Conservation (phyloP, 2,888 invertebrate species). For the Cataglyphis altisquamis region DNA sequence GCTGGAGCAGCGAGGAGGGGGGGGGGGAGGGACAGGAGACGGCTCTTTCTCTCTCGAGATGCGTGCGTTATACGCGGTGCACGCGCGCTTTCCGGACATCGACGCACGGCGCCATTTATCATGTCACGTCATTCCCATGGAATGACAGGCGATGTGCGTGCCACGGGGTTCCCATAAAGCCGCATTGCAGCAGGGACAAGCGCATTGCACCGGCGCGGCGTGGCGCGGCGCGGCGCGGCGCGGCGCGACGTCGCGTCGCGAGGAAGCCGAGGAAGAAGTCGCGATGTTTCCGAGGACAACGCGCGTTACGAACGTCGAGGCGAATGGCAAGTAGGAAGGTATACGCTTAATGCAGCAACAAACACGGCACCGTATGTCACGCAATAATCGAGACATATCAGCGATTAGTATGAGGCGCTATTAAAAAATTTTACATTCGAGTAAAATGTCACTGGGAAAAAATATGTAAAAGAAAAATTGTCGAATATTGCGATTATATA, state of each 20-base stretch:
- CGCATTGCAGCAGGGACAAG: conserved; percentile 19
- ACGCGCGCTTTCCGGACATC: conserved; percentile 35
- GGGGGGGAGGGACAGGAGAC: too few relatives aligned
- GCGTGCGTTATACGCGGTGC: conserved; percentile 14
- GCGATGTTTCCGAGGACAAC: neutral
- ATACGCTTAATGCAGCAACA: conserved; percentile 24
- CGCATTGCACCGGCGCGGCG: neutral
- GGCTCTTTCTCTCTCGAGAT: neutral
- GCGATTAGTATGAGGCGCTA: conserved; percentile 18
- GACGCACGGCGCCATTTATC: conserved; percentile 56
- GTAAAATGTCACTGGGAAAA: neutral
- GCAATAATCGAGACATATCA: neutral
- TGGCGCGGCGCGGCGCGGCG: conserved; percentile 15
- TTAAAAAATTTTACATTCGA: conserved; percentile 3
- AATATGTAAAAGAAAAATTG: neutral
- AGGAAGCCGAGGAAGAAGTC: neutral
- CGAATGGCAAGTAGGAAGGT: conserved; percentile 16
- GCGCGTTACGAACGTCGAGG: neutral
- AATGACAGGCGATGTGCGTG: conserved; percentile 61
- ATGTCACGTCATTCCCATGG: conserved; percentile 69
- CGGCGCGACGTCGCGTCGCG: neutral
- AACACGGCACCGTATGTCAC: conserved; percentile 16
- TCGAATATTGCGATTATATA: neutral
- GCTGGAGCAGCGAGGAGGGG: too few relatives aligned
- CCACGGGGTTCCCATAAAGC: conserved; percentile 55